Evolutionary conservation across 1,140 invertebrate genomes (phyloP).

Genomic region (Nomia melanderi): DNA sequence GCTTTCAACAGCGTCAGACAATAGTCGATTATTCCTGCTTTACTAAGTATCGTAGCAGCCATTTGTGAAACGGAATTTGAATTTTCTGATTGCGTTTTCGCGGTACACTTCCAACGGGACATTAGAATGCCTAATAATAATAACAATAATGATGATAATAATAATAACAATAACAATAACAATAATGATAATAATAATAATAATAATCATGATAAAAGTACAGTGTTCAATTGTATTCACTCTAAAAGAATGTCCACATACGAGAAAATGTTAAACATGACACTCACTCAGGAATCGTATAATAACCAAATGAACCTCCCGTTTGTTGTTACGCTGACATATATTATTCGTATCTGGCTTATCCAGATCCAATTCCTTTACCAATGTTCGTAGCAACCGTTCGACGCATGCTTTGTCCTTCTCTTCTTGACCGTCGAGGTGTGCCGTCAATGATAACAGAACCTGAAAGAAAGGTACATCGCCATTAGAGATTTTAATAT

Average conservation of each 20-base stretch:
- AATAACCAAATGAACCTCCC: constrained; percentile 94
- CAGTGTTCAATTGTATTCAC: too few species aligned
- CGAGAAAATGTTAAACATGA: constrained; percentile 51
- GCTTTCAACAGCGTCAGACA: constrained; percentile 91
- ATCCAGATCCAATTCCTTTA: constrained; percentile 90
- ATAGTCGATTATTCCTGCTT: constrained; percentile 90
- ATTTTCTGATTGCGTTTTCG: constrained; percentile 83
- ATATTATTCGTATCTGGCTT: constrained; percentile 82
- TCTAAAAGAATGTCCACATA: neutral
- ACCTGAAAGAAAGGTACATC: constrained; percentile 81
- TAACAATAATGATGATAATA: constrained; percentile 29
- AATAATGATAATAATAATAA: constrained; percentile 27
- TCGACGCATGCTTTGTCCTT: constrained; percentile 90
- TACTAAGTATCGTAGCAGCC: constrained; percentile 89
- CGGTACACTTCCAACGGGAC: constrained; percentile 87
- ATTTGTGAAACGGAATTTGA: constrained; percentile 87
- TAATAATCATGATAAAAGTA: neutral
- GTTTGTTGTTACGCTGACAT: constrained; percentile 83
- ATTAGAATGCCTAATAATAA: constrained; percentile 85
- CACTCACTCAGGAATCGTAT: constrained; percentile 88
- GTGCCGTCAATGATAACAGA: constrained; percentile 93
- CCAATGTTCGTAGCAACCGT: constrained; percentile 86
- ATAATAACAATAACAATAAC: constrained; percentile 13
- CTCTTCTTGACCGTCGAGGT: constrained; percentile 92
- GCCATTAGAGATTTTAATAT: too few species aligned